Evolutionary conservation across 2,888 invertebrate species (phyloP).

Genomic region (Nysson spinosus): DNA sequence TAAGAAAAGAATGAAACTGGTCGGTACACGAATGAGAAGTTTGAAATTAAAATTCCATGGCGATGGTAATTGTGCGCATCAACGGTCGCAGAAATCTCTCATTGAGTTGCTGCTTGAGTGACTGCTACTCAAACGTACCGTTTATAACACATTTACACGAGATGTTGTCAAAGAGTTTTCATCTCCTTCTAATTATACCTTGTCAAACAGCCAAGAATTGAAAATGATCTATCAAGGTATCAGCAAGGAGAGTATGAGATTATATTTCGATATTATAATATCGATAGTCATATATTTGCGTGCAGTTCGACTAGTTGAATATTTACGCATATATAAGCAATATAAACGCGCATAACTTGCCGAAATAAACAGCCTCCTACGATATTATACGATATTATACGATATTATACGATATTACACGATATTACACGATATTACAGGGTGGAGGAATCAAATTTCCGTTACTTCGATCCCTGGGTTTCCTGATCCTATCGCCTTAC

Average conservation of each 20-base stretch:
- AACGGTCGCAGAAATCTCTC: slow-evolving; percentile 56
- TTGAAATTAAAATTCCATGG: slow-evolving; percentile 44
- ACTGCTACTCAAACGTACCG: too few species aligned
- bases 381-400: too few species aligned
- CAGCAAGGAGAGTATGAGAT: too few species aligned
- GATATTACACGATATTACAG: too few species aligned
- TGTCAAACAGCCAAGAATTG: too few species aligned
- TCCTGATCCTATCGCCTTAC: slow-evolving; percentile 45
- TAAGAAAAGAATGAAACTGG: slow-evolving; percentile 7
- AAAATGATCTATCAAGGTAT: too few species aligned
- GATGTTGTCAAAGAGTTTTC: too few species aligned
- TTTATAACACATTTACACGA: too few species aligned
- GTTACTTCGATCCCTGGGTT: slow-evolving; percentile 55
- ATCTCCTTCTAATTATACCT: too few species aligned
- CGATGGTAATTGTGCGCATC: slow-evolving; percentile 52
- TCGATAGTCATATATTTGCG: not conserved
- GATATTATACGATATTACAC: too few species aligned
- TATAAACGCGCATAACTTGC: slow-evolving; percentile 10
- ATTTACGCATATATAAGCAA: not conserved
- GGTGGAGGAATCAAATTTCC: slow-evolving; percentile 58
- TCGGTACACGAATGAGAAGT: slow-evolving; percentile 19
- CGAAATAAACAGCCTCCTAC: slow-evolving; percentile 45
- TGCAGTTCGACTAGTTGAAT: not conserved
- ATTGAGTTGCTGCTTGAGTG: too few species aligned
- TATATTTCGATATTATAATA: too few species aligned